A percentile compares a stretch with the other conserved stretches of the same genome.
phyloP scores from a whole-genome alignment of 2,888 invertebrate genomes.

The Dysmachus trigonus region DNA sequence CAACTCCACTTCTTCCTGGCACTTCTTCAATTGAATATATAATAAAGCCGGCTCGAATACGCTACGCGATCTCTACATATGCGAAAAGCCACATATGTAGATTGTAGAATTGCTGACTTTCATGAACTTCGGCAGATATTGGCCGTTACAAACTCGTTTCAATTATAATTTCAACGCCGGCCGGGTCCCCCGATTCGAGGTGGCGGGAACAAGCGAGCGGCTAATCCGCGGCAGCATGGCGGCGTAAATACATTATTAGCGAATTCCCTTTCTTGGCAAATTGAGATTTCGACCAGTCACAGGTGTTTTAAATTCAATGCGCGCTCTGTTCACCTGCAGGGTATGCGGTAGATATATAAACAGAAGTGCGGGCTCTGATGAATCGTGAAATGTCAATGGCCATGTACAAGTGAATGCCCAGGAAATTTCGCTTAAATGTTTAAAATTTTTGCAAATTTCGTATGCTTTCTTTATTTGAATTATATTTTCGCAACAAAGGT shows the following conservation, averaged over 20 bases:
- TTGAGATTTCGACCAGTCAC: neutral
- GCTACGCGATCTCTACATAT: neutral
- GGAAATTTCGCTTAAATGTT: neutral
- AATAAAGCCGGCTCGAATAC: neutral
- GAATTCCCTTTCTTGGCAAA: neutral
- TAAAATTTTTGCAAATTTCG: neutral
- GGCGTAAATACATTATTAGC: neutral
- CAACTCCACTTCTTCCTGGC: neutral
- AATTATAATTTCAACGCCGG: neutral
- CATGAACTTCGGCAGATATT: neutral
- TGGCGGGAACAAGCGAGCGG: neutral
- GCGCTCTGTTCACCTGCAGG: neutral
- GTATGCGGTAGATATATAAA: neutral
- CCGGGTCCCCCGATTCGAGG: neutral
- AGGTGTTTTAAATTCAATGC: slow-evolving; percentile 4
- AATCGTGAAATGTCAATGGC: slow-evolving; percentile 11
- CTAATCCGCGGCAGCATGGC: neutral
- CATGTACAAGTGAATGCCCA: neutral
- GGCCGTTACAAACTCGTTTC: neutral
- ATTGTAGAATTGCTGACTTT: neutral
- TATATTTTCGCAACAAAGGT: neutral
- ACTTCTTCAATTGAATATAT: neutral
- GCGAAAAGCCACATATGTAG: neutral
- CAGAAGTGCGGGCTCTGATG: neutral
- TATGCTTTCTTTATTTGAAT: slow-evolving; percentile 16